Percentiles rank a stretch among this genome's conserved stretches.
Conservation (phyloP, 2,888 invertebrate species). For the Microplitis manilae region DNA sequence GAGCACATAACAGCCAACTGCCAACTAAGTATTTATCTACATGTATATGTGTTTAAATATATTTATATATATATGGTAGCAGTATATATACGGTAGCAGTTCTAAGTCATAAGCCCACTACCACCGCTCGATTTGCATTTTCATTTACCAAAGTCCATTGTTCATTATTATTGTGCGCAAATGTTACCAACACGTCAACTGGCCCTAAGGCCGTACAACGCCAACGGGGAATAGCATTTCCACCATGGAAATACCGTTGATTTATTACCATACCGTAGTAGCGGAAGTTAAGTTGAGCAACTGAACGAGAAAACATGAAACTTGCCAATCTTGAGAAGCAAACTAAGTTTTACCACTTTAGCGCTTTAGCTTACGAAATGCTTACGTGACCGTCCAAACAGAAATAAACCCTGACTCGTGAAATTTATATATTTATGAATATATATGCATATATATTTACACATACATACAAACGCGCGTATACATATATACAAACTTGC, state of each 20-base stretch:
- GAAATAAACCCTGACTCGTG: constrained; percentile 3
- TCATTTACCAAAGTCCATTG: constrained; percentile 60
- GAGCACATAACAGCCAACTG: constrained; percentile 2
- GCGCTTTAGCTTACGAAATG: constrained; percentile 32
- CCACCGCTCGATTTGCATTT: constrained; percentile 61
- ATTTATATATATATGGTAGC: background rate
- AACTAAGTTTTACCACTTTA: constrained; percentile 33
- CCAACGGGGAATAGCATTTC: constrained; percentile 12
- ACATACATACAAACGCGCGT: background rate
- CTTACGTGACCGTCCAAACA: constrained; percentile 30
- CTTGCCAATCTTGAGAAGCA: constrained; percentile 34
- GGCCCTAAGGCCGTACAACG: background rate
- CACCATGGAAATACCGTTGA: constrained; percentile 25
- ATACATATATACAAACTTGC: background rate
- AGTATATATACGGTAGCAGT: background rate
- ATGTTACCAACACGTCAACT: constrained; percentile 37
- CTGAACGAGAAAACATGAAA: constrained; percentile 30
- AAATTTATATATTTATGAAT: constrained; percentile 20
- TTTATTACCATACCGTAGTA: constrained; percentile 25
- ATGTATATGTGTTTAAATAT: background rate
- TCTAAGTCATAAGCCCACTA: constrained; percentile 14
- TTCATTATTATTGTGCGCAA: constrained; percentile 57
- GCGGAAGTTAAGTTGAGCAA: constrained; percentile 20
- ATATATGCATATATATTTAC: constrained; percentile 17
- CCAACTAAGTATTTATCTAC: background rate